A percentile compares a stretch with the other conserved stretches of the same genome.
Conservation (phyloP, 2,113 vertebrate genomes). For the Cairina moschata region DNA sequence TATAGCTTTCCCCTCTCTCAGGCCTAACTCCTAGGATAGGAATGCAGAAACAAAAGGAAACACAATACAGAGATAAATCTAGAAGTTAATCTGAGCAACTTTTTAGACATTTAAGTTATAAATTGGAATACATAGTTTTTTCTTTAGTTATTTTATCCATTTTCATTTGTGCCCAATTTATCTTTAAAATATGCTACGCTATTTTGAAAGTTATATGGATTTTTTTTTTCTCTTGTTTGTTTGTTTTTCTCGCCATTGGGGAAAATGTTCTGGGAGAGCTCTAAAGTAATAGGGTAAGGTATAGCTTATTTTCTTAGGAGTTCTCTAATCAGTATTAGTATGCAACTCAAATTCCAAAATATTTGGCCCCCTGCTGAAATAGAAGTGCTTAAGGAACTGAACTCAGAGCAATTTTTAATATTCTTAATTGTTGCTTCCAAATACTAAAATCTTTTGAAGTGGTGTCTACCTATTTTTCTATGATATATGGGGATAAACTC, state of each 20-base stretch:
- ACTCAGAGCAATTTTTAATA: constrained; percentile 15
- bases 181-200: background rate
- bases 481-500: background rate
- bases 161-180: background rate
- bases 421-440: background rate
- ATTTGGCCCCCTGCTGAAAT: constrained; percentile 13
- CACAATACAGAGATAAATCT: constrained; percentile 40
- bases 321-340: background rate
- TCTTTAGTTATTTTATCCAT: background rate
- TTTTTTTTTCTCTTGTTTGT: background rate
- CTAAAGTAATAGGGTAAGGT: constrained; percentile 29
- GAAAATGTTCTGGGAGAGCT: background rate
- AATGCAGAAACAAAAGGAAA: constrained; percentile 44
- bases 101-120: background rate
- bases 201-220: background rate
- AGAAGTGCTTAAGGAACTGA: constrained; percentile 11
- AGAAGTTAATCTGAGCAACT: background rate
- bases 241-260: background rate
- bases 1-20: constrained; percentile 19
- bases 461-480: background rate
- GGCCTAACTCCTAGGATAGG: constrained; percentile 13
- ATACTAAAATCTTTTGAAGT: constrained; percentile 14
- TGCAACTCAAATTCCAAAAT: constrained; percentile 28
- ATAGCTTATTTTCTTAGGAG: constrained; percentile 43
- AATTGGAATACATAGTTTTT: background rate